Conservation (phyloP, 1,140 invertebrate species). For the Caenorhabditis brenneri region DNA sequence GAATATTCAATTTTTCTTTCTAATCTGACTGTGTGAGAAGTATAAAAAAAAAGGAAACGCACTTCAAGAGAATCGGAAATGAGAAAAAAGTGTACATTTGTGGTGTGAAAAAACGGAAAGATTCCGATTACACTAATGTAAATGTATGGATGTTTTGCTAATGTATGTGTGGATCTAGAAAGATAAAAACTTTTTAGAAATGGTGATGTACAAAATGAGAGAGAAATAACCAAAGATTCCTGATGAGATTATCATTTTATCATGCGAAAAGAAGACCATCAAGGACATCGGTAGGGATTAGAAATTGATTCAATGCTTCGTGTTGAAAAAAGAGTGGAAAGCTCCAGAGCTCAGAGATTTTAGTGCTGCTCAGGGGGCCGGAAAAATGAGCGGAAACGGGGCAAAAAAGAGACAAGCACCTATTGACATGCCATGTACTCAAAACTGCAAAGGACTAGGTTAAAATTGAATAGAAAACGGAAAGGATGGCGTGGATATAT, state of each 20-base stretch:
- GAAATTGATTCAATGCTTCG: neutral
- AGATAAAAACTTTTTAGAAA: neutral
- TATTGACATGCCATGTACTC: slow-evolving; percentile 32
- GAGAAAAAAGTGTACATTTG: neutral
- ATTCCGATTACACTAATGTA: slow-evolving; percentile 32
- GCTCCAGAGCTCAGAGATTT: slow-evolving; percentile 5
- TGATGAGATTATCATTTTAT: slow-evolving; percentile 12
- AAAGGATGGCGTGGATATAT: neutral
- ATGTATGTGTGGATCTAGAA: neutral
- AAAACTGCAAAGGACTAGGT: neutral
- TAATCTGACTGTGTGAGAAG: neutral
- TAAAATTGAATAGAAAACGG: neutral
- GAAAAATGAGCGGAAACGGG: slow-evolving; percentile 21
- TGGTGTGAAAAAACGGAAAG: neutral
- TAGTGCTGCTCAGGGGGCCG: neutral
- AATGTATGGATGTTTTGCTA: neutral
- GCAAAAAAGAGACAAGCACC: neutral
- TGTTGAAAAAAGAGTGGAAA: neutral
- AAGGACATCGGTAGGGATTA: neutral
- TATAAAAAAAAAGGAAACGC: neutral
- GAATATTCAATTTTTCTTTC: neutral
- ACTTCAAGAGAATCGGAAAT: slow-evolving; percentile 3
- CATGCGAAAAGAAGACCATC: neutral
- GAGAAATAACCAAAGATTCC: too few species aligned
- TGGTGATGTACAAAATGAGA: neutral